phyloP scores from a whole-genome alignment of 2,113 vertebrate species.

The western clawed frog (Xenopus tropicalis) region UCB_Xtro_10.0 CM004444.2:20201501-20202000 shows the following conservation, averaged over 20 bases:
- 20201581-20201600: neutral
- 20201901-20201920: neutral
- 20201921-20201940: constrained; percentile 13
- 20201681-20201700: neutral
- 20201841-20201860: neutral
- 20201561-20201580: neutral
- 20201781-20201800: neutral
- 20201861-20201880: neutral
- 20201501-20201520: too few species aligned
- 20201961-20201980: constrained; percentile 26
- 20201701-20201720: neutral
- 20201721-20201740: neutral
- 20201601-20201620: neutral
- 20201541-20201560: neutral
- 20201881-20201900: neutral
- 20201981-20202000: constrained; percentile 8
- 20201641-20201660: neutral
- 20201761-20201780: neutral
- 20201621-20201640: neutral
- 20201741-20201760: constrained; percentile 3
- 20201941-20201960: neutral
- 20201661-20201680: neutral
- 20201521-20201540: neutral
- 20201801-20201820: neutral
- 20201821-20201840: neutral